Evolutionary conservation across 1,140 invertebrate species (phyloP).

Genomic region (Aphaenogaster ashmeadi): DNA sequence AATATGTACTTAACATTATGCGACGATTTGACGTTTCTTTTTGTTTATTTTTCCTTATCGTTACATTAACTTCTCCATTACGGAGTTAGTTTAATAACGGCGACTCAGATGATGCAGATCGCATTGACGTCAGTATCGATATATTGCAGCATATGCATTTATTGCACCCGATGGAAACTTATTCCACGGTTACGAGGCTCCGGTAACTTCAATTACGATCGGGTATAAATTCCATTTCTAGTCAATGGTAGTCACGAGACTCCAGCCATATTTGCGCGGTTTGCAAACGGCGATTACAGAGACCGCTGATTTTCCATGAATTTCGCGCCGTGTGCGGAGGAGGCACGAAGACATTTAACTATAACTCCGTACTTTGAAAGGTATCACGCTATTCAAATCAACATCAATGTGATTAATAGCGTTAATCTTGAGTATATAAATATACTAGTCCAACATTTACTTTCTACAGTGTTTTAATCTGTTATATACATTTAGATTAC

Average conservation of each 20-base stretch:
- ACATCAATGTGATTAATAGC: conserved; percentile 63
- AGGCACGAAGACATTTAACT: conserved; percentile 70
- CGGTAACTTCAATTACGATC: conserved; percentile 77
- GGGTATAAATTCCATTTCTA: conserved; percentile 76
- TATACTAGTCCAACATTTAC: not conserved
- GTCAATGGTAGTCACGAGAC: conserved; percentile 74
- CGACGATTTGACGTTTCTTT: conserved; percentile 15
- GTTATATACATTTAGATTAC: not conserved
- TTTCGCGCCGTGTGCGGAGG: conserved; percentile 63
- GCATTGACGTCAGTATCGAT: conserved; percentile 9
- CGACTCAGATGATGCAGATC: not conserved
- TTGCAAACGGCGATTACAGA: conserved; percentile 72
- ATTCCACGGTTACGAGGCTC: conserved; percentile 71
- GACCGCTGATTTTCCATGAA: conserved; percentile 77
- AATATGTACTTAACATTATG: conserved; percentile 28
- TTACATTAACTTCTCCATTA: not conserved
- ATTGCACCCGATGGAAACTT: conserved; percentile 48
- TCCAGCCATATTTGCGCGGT: conserved; percentile 80
- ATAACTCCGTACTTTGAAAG: conserved; percentile 64
- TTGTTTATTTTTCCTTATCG: not conserved
- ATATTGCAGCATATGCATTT: conserved; percentile 9
- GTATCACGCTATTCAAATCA: conserved; percentile 47
- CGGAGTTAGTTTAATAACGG: not conserved
- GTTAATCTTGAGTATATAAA: conserved; percentile 34
- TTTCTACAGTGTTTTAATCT: conserved; percentile 11